Evolutionary conservation across 2,888 invertebrate genomes (phyloP), one percentile per base, ranked within the genome.

Genomic region (Aphodius sticticus): DNA sequence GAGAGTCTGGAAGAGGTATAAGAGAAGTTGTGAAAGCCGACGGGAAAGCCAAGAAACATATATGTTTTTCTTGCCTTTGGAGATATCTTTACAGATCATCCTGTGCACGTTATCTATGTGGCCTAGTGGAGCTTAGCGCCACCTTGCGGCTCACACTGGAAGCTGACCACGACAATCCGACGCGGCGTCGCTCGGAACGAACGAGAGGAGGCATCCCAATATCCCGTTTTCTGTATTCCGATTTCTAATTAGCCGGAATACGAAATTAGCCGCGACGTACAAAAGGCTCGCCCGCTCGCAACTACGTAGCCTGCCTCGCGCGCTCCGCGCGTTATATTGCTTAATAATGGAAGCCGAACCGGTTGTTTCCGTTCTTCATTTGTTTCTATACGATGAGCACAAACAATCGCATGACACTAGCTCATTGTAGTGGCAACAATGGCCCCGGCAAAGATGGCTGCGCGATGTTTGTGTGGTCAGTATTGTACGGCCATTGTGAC

Each of bases 341-440:
- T 85, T 85, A 85, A 87, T 86, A 87, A 86, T 87, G 84, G 86
- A 83, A 86, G 86, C 85, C 86, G 86, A 87, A 86, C 86, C 86
- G 85, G 85, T 86, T 86, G 86, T 86, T 87, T 87, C 87, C 87
- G 87, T 87, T 86, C 87, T 87, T 87, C 87, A 86, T 87, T 86
- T 86, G 86, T 86, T 86, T 86, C 86, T 86, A 84, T 85, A 84
- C 86, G 87, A 86, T 86, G 87, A 86, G 85, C 86, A 85, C 86
- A 86, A 86, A 87, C 87, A 87, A 87, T 87, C 85, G 85, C 87
- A 86, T 85, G 86, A 86, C 86, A 86, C 86, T 85, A 85, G 85
- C 85, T 85, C 86, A 87, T 87, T 87, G 86, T 87, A 84, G 84
- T 84, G 83, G 83, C 86, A 86, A 87, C 87, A 87, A 87, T 86